Evolutionary conservation across 2,797 vertebrate genomes (phyloP).

Genomic region (Mormyrus hasselquistii): DNA sequence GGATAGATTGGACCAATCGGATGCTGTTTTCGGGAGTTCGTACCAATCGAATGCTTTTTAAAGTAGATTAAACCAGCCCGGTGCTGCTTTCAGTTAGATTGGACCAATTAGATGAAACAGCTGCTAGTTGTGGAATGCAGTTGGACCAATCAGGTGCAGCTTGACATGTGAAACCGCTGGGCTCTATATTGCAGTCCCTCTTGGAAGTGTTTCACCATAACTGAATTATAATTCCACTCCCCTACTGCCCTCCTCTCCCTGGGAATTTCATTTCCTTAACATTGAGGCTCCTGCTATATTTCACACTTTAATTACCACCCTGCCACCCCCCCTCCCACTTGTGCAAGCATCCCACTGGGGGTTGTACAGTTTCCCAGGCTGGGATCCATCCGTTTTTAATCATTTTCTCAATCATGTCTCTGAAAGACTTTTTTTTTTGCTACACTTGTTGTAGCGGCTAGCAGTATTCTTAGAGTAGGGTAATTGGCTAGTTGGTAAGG

Average conservation of each 20-base stretch:
- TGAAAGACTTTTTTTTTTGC: conserved; percentile 50
- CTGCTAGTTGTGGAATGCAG: background rate
- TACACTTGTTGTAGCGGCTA: conserved; percentile 32
- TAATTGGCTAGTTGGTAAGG: background rate
- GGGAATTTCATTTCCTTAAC: conserved; percentile 43
- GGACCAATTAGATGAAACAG: background rate
- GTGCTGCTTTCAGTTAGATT: background rate
- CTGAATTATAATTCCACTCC: conserved; percentile 36
- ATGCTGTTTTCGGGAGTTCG: background rate
- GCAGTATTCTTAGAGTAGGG: background rate
- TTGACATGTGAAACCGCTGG: background rate
- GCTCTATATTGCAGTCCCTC: background rate
- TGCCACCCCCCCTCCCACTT: conserved; percentile 34
- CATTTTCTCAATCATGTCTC: conserved; percentile 48
- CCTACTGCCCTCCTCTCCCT: conserved; percentile 28
- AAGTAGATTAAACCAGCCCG: background rate
- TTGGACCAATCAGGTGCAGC: background rate
- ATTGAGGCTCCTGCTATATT: conserved; percentile 47
- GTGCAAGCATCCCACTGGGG: conserved; percentile 26
- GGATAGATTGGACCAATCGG: background rate
- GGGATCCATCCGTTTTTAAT: conserved; percentile 60
- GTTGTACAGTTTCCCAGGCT: conserved; percentile 47
- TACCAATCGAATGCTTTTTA: background rate
- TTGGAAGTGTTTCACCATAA: background rate
- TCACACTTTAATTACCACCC: conserved; percentile 48